phyloP scores from a whole-genome alignment of 1,140 invertebrate species.

The Sitophilus oryzae region DNA sequence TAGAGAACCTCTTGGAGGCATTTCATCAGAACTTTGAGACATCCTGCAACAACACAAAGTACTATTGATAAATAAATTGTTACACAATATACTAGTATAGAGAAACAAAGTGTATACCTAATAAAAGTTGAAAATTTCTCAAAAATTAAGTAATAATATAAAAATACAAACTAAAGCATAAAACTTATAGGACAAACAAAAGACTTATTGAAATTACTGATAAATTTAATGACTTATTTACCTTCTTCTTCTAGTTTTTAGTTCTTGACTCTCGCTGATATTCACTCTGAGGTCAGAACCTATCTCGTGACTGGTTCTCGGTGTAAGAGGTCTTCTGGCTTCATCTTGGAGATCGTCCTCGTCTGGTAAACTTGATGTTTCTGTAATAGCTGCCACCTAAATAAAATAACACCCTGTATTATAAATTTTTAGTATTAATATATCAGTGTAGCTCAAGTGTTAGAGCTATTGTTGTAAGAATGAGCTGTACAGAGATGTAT shows the following conservation, averaged over 20 bases:
- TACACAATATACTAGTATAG: no score
- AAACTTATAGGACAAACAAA: background rate
- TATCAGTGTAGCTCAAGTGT: no score
- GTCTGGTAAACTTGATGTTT: constrained; percentile 38
- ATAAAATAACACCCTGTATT: no score
- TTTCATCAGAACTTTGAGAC: constrained; percentile 46
- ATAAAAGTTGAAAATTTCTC: no score
- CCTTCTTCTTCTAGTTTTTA: constrained; percentile 42
- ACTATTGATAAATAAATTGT: no score
- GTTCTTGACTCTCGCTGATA: constrained; percentile 37
- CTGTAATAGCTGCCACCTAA: constrained; percentile 36
- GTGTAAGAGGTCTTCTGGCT: constrained; percentile 32
- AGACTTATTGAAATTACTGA: background rate
- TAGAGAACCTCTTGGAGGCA: constrained; percentile 24
- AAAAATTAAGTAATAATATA: no score
- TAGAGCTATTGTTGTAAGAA: no score
- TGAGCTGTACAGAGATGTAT: no score
- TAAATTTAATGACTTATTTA: background rate
- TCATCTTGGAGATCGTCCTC: constrained; percentile 26
- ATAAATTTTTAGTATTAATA: no score
- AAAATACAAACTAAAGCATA: background rate
- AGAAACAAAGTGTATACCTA: no score
- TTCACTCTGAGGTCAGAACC: constrained; percentile 45
- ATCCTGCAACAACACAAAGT: constrained; percentile 26
- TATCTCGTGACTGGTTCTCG: constrained; percentile 43